Evolutionary conservation across 2,797 vertebrate genomes (phyloP).

Genomic region (Semaprochilodus insignis): DNA sequence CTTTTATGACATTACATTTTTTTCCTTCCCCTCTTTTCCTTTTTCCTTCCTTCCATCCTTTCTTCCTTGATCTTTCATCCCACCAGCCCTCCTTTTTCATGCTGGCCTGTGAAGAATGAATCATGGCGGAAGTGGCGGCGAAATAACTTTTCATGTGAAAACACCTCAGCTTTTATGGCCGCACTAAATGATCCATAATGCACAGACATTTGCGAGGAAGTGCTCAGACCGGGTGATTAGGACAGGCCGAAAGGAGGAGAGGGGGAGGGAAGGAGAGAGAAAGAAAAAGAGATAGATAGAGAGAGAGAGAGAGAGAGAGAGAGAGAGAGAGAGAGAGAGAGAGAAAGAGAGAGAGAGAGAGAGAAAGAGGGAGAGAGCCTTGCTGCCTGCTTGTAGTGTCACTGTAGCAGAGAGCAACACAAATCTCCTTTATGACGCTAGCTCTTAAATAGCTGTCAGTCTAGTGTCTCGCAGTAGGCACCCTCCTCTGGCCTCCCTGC

Average conservation of each 20-base stretch:
- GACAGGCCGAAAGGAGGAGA: constrained; percentile 54
- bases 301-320: background rate
- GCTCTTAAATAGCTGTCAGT: constrained; percentile 86
- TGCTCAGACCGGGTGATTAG: constrained; percentile 75
- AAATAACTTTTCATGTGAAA: constrained; percentile 86
- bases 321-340: constrained; percentile 26
- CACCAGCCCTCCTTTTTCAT: constrained; percentile 63
- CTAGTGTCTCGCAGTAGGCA: constrained; percentile 74
- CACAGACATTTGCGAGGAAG: constrained; percentile 64
- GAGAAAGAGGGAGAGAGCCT: constrained; percentile 1
- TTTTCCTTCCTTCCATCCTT: constrained; percentile 42
- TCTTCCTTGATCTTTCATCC: constrained; percentile 41
- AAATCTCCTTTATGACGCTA: constrained; percentile 84
- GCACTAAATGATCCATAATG: constrained; percentile 85
- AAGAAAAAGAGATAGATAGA: constrained; percentile 22
- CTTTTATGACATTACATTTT: constrained; percentile 75
- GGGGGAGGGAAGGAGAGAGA: constrained; percentile 25
- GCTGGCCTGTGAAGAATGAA: constrained; percentile 74
- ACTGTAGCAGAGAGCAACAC: constrained; percentile 72
- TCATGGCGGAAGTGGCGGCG: constrained; percentile 75
- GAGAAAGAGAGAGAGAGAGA: constrained; percentile 21
- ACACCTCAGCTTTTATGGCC: constrained; percentile 82
- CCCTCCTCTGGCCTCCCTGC: constrained; percentile 72
- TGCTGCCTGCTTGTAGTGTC: constrained; percentile 51
- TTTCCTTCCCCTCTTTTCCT: constrained; percentile 65